These are phyloP conservation scores for Thunnus thynnus DNA, from an alignment of 2,113 vertebrate genomes.

Conservation along the genomic window DNA sequence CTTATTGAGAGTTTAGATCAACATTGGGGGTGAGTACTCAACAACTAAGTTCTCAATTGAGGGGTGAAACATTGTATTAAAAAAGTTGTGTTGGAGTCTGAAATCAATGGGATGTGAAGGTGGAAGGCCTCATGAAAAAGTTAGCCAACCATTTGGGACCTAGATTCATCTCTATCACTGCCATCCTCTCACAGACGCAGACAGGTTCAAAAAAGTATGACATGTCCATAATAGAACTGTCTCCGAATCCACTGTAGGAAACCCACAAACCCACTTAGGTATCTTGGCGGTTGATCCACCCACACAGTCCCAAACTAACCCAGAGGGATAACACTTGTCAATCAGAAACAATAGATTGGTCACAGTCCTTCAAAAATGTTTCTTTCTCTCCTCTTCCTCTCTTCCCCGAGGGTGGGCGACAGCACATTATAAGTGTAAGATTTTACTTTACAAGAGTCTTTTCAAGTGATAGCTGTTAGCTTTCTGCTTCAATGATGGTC, in stretches of 20 bases:
- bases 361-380: conserved; percentile 59
- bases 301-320: conserved; percentile 58
- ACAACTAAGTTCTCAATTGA: background rate
- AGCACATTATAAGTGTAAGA: conserved; percentile 75
- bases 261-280: conserved; percentile 53
- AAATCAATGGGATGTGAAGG: background rate
- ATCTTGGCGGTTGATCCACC: conserved; percentile 48
- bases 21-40: background rate
- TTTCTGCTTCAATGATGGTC: conserved; percentile 43
- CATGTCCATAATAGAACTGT: conserved; percentile 73
- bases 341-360: conserved; percentile 69
- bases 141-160: conserved; percentile 28
- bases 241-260: conserved; percentile 49
- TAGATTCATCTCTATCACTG: conserved; percentile 34
- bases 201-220: conserved; percentile 53
- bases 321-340: conserved; percentile 68
- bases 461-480: conserved; percentile 69
- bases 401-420: conserved; percentile 54
- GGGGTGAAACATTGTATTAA: background rate
- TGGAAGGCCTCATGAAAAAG: background rate
- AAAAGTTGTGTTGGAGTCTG: background rate
- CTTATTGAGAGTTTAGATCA: background rate
- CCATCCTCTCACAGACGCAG: conserved; percentile 16
- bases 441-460: conserved; percentile 56
- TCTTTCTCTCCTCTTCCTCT: conserved; percentile 35